A percentile compares a stretch with the other conserved stretches of the same genome.
Evolutionary conservation across 35 echinoderm and acorn worm species (phyloP).

Genomic region (Ophiothrix spiculata): DNA sequence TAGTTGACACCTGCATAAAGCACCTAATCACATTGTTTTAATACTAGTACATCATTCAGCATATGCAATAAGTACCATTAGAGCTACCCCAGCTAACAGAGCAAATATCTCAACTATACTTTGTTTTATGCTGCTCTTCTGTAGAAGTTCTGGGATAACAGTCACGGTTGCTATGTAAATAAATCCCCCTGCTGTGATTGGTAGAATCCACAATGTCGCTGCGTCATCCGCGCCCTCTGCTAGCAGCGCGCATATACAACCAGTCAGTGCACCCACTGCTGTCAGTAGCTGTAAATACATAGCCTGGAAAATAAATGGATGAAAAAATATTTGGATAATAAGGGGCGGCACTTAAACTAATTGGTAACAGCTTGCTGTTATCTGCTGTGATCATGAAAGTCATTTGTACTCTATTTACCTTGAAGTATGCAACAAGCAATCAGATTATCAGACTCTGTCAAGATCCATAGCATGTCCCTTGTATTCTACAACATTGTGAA

Average conservation of each 20-base stretch:
- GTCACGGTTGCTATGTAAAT: conserved; percentile 94
- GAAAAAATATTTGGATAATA: no score
- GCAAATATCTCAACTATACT: conserved; percentile 68
- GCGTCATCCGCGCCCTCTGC: conserved; percentile 71
- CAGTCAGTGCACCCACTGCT: conserved; percentile 78
- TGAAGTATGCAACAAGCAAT: no score
- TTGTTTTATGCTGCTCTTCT: conserved; percentile 60
- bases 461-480: no score
- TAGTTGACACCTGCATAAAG: no score
- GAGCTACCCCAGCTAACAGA: conserved; percentile 53
- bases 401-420: no score
- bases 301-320: conserved; percentile 72
- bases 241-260: conserved; percentile 77
- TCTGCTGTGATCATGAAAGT: no score
- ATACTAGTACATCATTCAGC: conserved; percentile 30
- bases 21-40: no score
- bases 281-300: conserved; percentile 88
- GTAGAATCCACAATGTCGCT: conserved; percentile 68
- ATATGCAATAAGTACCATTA: conserved; percentile 85
- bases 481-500: no score
- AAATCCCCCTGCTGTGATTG: conserved; percentile 88
- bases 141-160: conserved; percentile 85
- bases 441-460: no score
- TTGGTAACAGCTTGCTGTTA: no score
- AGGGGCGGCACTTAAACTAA: no score